Conservation (phyloP, 2,888 invertebrate species). For the Cheilosia pagana region DNA sequence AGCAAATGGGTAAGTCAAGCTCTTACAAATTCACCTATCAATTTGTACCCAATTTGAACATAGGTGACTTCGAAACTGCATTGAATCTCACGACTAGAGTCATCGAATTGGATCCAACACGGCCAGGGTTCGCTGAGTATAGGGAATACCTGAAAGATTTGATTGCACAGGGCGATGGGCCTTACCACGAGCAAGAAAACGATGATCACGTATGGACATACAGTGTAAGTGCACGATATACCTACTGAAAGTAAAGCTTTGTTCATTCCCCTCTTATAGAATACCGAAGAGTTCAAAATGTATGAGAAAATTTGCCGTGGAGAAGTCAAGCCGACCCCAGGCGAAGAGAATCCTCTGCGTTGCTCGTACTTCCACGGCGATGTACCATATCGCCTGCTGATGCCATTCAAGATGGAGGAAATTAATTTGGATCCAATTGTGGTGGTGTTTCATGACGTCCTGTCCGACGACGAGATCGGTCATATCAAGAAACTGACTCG, state of each 20-base stretch:
- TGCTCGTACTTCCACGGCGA: slow-evolving; percentile 76
- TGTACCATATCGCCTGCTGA: slow-evolving; percentile 75
- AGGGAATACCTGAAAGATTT: slow-evolving; percentile 93
- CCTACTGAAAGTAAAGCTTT: neutral
- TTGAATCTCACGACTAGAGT: slow-evolving; percentile 93
- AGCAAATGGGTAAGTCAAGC: slow-evolving; percentile 77
- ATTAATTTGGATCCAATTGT: slow-evolving; percentile 85
- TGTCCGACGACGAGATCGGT: slow-evolving; percentile 85
- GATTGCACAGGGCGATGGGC: slow-evolving; percentile 84
- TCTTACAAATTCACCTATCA: neutral
- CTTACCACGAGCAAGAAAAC: neutral
- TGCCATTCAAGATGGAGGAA: slow-evolving; percentile 84
- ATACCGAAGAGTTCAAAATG: slow-evolving; percentile 77
- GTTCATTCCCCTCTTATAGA: slow-evolving; percentile 43
- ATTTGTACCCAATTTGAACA: slow-evolving; percentile 26
- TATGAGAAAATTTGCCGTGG: slow-evolving; percentile 84
- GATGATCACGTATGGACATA: neutral
- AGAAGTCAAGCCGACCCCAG: slow-evolving; percentile 67
- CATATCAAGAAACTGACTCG: slow-evolving; percentile 84
- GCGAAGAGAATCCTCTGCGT: slow-evolving; percentile 75
- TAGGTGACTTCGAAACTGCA: slow-evolving; percentile 93
- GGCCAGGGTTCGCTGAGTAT: slow-evolving; percentile 93
- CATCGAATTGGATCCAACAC: slow-evolving; percentile 89
- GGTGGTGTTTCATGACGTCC: slow-evolving; percentile 85
- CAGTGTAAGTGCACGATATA: slow-evolving; percentile 16